phyloP scores from a whole-genome alignment of 2,797 vertebrate species.

The Gastrophryne carolinensis region DNA sequence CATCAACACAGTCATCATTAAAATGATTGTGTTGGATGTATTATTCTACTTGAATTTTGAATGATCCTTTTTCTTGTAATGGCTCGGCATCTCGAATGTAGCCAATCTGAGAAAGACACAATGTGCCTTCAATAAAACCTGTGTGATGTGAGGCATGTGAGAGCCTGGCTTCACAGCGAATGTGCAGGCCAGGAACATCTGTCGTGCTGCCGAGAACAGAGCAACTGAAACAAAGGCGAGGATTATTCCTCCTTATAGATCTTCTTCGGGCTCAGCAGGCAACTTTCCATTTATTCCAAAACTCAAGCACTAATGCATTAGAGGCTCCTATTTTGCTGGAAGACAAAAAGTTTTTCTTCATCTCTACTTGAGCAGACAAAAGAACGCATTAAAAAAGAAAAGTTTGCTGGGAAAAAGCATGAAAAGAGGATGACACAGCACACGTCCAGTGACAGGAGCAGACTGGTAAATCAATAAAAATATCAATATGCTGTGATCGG shows the following conservation, averaged over 20 bases:
- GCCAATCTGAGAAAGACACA: not conserved
- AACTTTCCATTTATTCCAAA: conserved; percentile 64
- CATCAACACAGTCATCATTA: too few relatives aligned
- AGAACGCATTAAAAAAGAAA: conserved; percentile 53
- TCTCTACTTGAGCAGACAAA: conserved; percentile 61
- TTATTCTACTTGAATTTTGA: not conserved
- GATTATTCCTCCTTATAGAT: conserved; percentile 73
- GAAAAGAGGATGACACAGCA: conserved; percentile 10
- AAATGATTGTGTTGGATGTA: not conserved
- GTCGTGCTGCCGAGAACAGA: conserved; percentile 52
- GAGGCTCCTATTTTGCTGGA: conserved; percentile 56
- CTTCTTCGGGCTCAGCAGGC: conserved; percentile 72
- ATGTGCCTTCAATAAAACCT: conserved; percentile 24
- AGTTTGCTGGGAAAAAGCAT: conserved; percentile 52
- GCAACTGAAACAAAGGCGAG: conserved; percentile 69
- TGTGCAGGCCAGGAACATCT: conserved; percentile 22
- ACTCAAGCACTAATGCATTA: conserved; percentile 67
- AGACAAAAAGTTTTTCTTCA: conserved; percentile 45
- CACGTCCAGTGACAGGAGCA: not conserved
- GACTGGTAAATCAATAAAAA: conserved; percentile 3
- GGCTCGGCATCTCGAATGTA: not conserved
- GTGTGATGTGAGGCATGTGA: conserved; percentile 2
- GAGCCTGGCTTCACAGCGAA: conserved; percentile 2
- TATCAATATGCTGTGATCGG: conserved; percentile 17
- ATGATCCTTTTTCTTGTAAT: not conserved